Evolutionary conservation across 2,888 invertebrate species (phyloP).

Genomic region (Suillia variegata): DNA sequence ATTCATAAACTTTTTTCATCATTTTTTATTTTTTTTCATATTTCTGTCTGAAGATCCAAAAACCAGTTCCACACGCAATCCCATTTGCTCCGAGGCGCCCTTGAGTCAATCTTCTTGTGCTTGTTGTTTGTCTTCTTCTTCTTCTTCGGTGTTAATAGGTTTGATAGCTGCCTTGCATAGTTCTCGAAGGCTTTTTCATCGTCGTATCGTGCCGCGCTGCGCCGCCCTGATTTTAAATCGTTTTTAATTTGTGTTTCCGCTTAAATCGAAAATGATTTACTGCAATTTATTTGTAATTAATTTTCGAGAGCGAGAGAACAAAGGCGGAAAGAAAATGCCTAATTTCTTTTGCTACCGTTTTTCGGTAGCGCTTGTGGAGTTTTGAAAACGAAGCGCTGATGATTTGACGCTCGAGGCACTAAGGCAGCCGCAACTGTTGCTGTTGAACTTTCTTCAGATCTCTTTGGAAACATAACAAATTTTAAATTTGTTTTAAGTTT

Average conservation of each 20-base stretch:
- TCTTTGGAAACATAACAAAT: too few relatives aligned
- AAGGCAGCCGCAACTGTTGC: background rate
- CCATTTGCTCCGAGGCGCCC: background rate
- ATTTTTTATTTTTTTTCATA: too few relatives aligned
- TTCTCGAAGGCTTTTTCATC: background rate
- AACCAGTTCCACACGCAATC: too few relatives aligned
- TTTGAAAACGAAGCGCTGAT: too few relatives aligned
- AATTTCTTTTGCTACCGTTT: slow-evolving; percentile 12
- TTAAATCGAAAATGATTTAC: slow-evolving; percentile 18
- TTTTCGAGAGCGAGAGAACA: too few relatives aligned
- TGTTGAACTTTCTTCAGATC: too few relatives aligned
- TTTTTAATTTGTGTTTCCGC: slow-evolving; percentile 45
- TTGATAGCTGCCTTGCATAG: too few relatives aligned
- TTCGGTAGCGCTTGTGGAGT: background rate
- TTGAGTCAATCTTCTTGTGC: background rate
- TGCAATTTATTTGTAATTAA: slow-evolving; percentile 20
- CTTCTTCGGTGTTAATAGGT: too few relatives aligned
- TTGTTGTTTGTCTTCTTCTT: background rate
- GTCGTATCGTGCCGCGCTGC: background rate
- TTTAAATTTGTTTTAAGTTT: too few relatives aligned
- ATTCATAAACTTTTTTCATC: too few relatives aligned
- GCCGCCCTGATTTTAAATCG: slow-evolving; percentile 37
- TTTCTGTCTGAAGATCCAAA: too few relatives aligned
- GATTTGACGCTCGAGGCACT: background rate
- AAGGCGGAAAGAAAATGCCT: background rate